phyloP scores from a whole-genome alignment of 2,113 vertebrate genomes.

The Triplophysa dalaica region DNA sequence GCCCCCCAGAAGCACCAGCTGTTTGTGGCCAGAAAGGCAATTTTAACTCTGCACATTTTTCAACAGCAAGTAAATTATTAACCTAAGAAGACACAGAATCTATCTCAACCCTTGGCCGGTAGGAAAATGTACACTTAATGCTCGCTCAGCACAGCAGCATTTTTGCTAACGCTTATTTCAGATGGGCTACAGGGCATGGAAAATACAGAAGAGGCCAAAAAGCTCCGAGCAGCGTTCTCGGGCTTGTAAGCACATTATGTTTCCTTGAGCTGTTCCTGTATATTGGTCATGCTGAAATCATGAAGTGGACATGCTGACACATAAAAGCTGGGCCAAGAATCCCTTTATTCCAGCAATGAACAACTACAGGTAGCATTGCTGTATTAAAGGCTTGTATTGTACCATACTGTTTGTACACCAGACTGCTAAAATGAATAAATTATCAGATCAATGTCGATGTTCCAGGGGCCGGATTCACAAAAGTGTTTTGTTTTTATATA shows the following conservation, averaged over 20 bases:
- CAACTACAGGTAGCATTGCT: constrained; percentile 20
- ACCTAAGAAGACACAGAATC: constrained; percentile 2
- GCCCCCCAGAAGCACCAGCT: constrained; percentile 68
- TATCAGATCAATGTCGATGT: constrained; percentile 68
- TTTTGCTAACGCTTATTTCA: background rate
- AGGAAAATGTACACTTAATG: constrained; percentile 8
- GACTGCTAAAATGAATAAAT: constrained; percentile 69
- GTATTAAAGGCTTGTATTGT: constrained; percentile 39
- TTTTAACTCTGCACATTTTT: constrained; percentile 46
- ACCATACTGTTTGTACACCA: constrained; percentile 54
- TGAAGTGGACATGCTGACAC: constrained; percentile 25
- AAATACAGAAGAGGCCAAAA: constrained; percentile 21
- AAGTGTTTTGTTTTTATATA: background rate
- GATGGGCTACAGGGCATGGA: background rate
- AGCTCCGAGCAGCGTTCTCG: background rate
- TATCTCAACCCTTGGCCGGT: background rate
- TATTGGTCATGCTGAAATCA: constrained; percentile 6
- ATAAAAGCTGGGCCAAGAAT: constrained; percentile 30
- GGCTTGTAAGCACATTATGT: constrained; percentile 32
- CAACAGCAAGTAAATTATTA: constrained; percentile 42
- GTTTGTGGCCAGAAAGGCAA: constrained; percentile 61
- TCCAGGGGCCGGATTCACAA: constrained; percentile 53
- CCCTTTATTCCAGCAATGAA: constrained; percentile 3
- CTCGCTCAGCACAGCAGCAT: constrained; percentile 16
- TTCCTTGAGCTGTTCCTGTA: constrained; percentile 1